Conservation (phyloP, 2,888 invertebrate genomes). For the Conistra vaccinii region DNA sequence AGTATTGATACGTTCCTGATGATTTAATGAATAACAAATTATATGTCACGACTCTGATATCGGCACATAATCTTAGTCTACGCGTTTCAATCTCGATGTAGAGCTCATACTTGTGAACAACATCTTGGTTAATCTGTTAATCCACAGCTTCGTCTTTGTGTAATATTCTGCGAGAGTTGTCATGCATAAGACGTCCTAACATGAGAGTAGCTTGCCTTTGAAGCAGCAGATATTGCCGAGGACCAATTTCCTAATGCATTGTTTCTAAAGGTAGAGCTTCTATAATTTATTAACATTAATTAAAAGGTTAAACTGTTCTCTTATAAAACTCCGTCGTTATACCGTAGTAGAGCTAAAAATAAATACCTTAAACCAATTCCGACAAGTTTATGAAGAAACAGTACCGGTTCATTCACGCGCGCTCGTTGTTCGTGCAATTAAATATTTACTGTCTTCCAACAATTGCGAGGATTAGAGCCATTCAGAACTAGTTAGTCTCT, state of each 20-base stretch:
- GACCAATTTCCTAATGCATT: not conserved
- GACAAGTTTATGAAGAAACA: slow-evolving; percentile 4
- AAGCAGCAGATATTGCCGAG: not conserved
- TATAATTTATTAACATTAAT: not conserved
- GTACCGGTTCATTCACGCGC: slow-evolving; percentile 6
- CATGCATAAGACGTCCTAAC: not conserved
- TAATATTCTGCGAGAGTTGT: not conserved
- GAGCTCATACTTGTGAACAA: not conserved
- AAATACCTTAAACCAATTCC: slow-evolving; percentile 13
- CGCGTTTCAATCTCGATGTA: not conserved
- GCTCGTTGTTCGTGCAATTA: not conserved
- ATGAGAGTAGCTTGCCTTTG: not conserved
- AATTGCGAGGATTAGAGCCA: not conserved
- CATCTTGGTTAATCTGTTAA: slow-evolving; percentile 8
- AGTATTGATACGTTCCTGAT: not conserved
- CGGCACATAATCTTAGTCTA: not conserved
- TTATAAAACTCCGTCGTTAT: not conserved
- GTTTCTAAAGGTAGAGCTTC: not conserved
- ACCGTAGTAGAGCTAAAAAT: not conserved
- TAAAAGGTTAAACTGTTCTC: not conserved
- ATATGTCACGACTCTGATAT: not conserved
- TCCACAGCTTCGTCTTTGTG: not conserved
- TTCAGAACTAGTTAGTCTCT: not conserved
- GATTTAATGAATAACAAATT: slow-evolving; percentile 18
- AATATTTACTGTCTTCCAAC: not conserved